These are phyloP conservation scores for Allochrocebus solatus DNA, from an alignment of 2,797 vertebrate species.

Conservation along the genomic window DNA sequence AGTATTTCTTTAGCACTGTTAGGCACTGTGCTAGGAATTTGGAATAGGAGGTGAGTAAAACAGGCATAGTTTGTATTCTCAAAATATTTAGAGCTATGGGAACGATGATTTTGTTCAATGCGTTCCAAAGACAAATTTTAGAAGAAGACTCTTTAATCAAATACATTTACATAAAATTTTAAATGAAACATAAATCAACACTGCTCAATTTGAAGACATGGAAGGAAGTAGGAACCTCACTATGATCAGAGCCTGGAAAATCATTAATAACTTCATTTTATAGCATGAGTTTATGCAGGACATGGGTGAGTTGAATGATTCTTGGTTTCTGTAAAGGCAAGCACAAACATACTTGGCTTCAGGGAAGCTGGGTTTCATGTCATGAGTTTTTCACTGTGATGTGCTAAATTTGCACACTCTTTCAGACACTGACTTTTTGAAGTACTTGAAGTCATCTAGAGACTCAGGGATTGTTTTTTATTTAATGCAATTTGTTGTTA, in stretches of 20 bases:
- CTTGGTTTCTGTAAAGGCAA: slow-evolving; percentile 40
- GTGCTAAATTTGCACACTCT: background rate
- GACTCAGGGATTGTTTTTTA: background rate
- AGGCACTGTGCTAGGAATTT: background rate
- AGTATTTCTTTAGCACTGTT: background rate
- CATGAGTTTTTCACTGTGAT: background rate
- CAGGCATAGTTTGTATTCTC: background rate
- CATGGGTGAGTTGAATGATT: slow-evolving; percentile 37
- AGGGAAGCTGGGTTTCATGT: slow-evolving; percentile 1
- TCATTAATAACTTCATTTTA: slow-evolving; percentile 25
- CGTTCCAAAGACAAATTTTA: slow-evolving; percentile 9
- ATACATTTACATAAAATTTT: background rate
- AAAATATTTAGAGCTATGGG: background rate
- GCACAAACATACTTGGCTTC: slow-evolving; percentile 36
- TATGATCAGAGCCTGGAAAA: background rate
- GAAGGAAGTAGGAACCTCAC: background rate
- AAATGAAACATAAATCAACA: background rate
- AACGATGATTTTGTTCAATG: background rate
- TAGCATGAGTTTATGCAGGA: background rate
- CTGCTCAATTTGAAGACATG: background rate
- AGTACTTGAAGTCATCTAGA: background rate
- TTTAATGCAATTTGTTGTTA: background rate
- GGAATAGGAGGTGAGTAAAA: background rate
- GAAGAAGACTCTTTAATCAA: slow-evolving; percentile 1
- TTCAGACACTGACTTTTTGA: slow-evolving; percentile 28